Evolutionary conservation across 2,888 invertebrate species (phyloP).

Genomic region (Drepanosiphum platanoidis): DNA sequence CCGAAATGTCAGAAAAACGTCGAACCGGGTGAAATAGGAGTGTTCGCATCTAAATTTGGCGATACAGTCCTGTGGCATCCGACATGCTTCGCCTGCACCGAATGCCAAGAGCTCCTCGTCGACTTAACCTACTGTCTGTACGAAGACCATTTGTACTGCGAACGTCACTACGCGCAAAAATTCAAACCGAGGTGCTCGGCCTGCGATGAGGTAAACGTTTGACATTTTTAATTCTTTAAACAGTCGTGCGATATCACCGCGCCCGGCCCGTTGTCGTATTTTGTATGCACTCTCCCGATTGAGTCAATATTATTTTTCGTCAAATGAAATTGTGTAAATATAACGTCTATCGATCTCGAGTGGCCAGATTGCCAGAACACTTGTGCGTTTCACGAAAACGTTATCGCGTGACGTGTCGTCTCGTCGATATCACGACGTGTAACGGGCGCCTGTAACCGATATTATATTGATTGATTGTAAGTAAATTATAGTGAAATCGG

Average conservation of each 20-base stretch:
- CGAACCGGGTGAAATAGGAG: conserved; percentile 82
- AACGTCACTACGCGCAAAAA: conserved; percentile 95
- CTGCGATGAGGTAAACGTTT: conserved; percentile 90
- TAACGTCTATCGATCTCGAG: no score
- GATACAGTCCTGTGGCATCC: conserved; percentile 87
- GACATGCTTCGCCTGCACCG: conserved; percentile 88
- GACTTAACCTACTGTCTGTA: conserved; percentile 96
- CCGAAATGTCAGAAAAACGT: conserved; percentile 84
- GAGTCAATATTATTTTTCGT: no score
- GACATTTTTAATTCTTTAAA: no score
- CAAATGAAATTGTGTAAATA: not conserved
- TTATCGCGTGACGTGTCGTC: no score
- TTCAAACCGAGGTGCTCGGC: conserved; percentile 94
- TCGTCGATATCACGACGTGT: no score
- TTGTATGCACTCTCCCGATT: no score
- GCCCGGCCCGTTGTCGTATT: no score
- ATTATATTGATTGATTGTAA: no score
- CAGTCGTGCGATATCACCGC: not conserved
- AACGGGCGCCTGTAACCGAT: no score
- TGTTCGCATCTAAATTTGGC: conserved; percentile 85
- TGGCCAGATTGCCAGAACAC: no score
- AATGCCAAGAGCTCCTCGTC: conserved; percentile 91
- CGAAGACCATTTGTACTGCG: conserved; percentile 88
- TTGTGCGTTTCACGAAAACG: no score
- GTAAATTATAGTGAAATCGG: no score